Percentiles rank a stretch among this genome's conserved stretches.
Evolutionary conservation across 1,140 invertebrate genomes (phyloP).

Genomic region (Drosophila virilis): DNA sequence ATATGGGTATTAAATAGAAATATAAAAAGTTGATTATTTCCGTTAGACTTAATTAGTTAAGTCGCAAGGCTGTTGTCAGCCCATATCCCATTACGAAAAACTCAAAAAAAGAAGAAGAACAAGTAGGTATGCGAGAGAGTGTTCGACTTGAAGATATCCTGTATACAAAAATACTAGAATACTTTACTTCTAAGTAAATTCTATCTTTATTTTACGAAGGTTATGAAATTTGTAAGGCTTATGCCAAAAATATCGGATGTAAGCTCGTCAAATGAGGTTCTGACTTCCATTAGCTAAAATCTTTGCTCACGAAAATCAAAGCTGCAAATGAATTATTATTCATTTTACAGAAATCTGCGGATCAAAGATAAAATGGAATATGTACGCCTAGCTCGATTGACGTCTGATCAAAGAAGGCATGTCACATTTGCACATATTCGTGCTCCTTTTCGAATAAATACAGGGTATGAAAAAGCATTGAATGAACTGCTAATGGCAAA

Average conservation of each 20-base stretch:
- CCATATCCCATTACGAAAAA: slow-evolving; percentile 31
- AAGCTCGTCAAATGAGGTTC: too few species aligned
- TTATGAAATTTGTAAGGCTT: too few species aligned
- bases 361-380: too few species aligned
- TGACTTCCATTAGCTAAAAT: too few species aligned
- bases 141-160: neutral
- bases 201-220: too few species aligned
- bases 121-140: neutral
- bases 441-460: neutral
- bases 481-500: slow-evolving; percentile 31
- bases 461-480: neutral
- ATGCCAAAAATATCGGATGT: too few species aligned
- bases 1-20: slow-evolving; percentile 30
- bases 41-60: slow-evolving; percentile 59
- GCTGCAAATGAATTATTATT: too few species aligned
- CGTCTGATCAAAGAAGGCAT: neutral
- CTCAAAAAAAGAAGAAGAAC: slow-evolving; percentile 11
- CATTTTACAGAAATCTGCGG: too few species aligned
- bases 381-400: too few species aligned
- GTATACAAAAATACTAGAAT: too few species aligned
- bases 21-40: slow-evolving; percentile 66
- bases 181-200: neutral
- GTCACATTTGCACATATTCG: neutral
- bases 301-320: too few species aligned
- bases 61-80: slow-evolving; percentile 47